phyloP scores from a whole-genome alignment of 2,113 vertebrate genomes.

The Neolamprologus tretocephalus region DNA sequence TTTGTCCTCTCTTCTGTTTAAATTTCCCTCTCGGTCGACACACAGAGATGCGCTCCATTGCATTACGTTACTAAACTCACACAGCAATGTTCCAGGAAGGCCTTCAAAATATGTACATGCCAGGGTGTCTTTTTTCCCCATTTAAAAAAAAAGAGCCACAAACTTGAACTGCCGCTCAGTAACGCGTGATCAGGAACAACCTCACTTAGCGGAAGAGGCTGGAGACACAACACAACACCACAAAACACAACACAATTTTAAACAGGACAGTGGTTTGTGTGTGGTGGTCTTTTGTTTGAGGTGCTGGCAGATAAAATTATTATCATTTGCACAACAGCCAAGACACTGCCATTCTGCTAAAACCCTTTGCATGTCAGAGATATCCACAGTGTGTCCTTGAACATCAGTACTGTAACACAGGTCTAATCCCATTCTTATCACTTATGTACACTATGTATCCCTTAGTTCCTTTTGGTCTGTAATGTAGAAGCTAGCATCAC shows the following conservation, averaged over 20 bases:
- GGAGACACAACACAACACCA: neutral
- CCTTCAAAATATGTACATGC: neutral
- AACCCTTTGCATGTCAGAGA: neutral
- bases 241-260: neutral
- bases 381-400: neutral
- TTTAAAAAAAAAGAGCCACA: neutral
- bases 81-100: neutral
- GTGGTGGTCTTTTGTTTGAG: neutral
- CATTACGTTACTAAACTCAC: neutral
- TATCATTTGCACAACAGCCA: neutral
- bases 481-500: neutral
- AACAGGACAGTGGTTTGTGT: neutral
- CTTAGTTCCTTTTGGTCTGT: neutral
- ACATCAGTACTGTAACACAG: neutral
- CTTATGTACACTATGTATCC: neutral
- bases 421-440: neutral
- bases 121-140: neutral
- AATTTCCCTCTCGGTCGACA: neutral
- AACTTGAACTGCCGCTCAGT: neutral
- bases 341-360: neutral
- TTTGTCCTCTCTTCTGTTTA: neutral
- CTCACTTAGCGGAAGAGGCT: rapidly evolving
- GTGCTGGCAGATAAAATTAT: neutral
- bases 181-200: neutral
- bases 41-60: neutral